Evolutionary conservation across 2,113 vertebrate genomes (phyloP).

Genomic region (Tor tambroides): DNA sequence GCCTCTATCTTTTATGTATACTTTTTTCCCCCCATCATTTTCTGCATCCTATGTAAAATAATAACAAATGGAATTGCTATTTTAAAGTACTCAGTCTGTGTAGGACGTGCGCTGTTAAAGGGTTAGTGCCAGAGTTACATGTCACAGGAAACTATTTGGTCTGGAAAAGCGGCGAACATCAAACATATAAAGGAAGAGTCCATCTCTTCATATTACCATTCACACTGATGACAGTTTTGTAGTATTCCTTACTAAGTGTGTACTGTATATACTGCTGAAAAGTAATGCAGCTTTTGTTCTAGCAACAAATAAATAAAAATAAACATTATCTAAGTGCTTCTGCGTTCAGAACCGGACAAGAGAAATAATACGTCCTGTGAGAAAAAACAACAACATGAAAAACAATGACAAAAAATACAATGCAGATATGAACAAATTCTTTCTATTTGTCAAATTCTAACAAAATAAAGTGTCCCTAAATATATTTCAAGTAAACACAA

Average conservation of each 20-base stretch:
- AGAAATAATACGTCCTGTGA: neutral
- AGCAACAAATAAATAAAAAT: constrained; percentile 32
- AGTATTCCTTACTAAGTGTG: neutral
- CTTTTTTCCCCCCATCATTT: neutral
- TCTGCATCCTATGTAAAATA: constrained; percentile 8
- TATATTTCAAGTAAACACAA: constrained; percentile 63
- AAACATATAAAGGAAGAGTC: constrained; percentile 16
- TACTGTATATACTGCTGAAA: neutral
- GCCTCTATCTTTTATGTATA: neutral
- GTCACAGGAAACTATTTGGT: constrained; percentile 41
- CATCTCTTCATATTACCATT: neutral
- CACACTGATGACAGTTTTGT: neutral
- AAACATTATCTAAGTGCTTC: constrained; percentile 53
- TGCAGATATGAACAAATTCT: constrained; percentile 25
- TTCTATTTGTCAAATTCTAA: constrained; percentile 5
- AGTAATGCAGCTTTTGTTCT: constrained; percentile 4
- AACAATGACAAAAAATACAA: constrained; percentile 19
- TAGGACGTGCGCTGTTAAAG: constrained; percentile 27
- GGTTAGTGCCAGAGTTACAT: constrained; percentile 29
- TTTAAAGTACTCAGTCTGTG: neutral
- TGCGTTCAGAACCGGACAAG: constrained; percentile 21
- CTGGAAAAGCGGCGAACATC: constrained; percentile 18
- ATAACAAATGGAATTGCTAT: neutral
- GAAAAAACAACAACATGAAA: neutral
- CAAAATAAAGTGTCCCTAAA: constrained; percentile 55